Conservation (phyloP, 30 jellyfish, hydroid and myxozoan species). For the Mastigias papua region DNA sequence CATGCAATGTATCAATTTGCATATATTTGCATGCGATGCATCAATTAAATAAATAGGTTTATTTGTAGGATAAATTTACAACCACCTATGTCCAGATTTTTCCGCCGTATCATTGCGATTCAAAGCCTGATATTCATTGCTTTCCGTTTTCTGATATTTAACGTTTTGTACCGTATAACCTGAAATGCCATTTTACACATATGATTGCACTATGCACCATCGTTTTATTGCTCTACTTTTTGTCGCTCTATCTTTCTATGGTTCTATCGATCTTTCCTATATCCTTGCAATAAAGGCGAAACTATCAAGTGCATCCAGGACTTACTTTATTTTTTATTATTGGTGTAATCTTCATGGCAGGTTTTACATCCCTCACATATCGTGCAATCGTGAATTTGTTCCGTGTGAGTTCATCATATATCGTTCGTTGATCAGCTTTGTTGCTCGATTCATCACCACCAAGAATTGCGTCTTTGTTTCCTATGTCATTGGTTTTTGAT, state of each 20-base stretch:
- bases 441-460: slow-evolving; percentile 2
- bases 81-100: too few relatives aligned
- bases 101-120: too few relatives aligned
- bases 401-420: neutral
- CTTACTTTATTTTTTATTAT: neutral
- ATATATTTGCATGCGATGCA: too few relatives aligned
- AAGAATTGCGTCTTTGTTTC: neutral
- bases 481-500: slow-evolving; percentile 33
- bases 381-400: slow-evolving; percentile 15
- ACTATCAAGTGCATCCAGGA: neutral
- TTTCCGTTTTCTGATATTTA: neutral
- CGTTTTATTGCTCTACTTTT: too few relatives aligned
- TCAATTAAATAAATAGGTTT: too few relatives aligned
- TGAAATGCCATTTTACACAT: neutral
- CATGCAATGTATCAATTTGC: too few relatives aligned
- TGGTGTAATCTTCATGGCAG: slow-evolving; percentile 1
- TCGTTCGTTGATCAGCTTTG: neutral
- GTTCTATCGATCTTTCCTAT: neutral
- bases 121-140: neutral
- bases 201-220: too few relatives aligned
- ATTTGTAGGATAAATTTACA: too few relatives aligned
- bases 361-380: slow-evolving; percentile 20
- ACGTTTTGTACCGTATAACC: neutral
- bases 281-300: neutral
- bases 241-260: too few relatives aligned